These are phyloP conservation scores for Autographa pulchrina DNA, from an alignment of 2,888 invertebrate genomes.

Conservation along the genomic window DNA sequence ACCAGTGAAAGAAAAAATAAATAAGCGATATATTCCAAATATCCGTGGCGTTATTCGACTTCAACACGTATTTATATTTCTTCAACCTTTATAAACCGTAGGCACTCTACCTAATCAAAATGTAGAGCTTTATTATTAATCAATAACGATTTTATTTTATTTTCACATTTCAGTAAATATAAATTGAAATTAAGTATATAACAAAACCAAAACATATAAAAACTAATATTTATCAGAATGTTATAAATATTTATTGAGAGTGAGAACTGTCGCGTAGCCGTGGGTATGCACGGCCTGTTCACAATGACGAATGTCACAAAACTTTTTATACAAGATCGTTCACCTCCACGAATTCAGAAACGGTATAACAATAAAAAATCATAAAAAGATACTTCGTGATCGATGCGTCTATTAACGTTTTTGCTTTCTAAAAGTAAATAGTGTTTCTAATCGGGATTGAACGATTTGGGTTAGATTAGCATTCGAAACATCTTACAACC, in stretches of 20 bases:
- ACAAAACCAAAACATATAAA: no score
- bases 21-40: no score
- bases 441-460: conserved; percentile 49
- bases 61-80: no score
- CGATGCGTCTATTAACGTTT: conserved; percentile 65
- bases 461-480: conserved; percentile 48
- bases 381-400: conserved; percentile 67
- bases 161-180: no score
- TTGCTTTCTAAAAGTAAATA: conserved; percentile 65
- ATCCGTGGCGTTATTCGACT: no score
- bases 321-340: conserved; percentile 67
- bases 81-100: no score
- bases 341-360: conserved; percentile 69
- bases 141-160: no score
- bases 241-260: conserved; percentile 11
- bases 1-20: no score
- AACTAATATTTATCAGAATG: not conserved
- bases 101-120: no score
- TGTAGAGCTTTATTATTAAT: no score
- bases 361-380: conserved; percentile 64
- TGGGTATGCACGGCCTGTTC: conserved; percentile 23
- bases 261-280: conserved; percentile 13
- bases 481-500: conserved; percentile 27
- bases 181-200: no score
- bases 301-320: conserved; percentile 47